phyloP scores from a whole-genome alignment of 2,113 vertebrate genomes.

The Gopherus evgoodei region DNA sequence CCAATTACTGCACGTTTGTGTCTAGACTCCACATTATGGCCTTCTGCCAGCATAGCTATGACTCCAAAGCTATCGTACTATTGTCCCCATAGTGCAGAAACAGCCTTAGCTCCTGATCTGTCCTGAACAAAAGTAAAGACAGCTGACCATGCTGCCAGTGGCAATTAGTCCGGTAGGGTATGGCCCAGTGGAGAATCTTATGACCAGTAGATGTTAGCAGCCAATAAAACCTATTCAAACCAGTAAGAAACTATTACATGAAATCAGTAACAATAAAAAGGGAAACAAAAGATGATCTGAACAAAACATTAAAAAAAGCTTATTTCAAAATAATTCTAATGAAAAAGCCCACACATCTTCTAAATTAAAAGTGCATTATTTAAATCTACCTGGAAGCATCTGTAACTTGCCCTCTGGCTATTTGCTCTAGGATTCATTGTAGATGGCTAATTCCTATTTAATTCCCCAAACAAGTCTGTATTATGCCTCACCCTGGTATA shows the following conservation, averaged over 20 bases:
- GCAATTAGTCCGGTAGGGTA: not conserved
- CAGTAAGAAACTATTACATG: not conserved
- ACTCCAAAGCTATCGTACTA: not conserved
- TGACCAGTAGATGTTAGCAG: not conserved
- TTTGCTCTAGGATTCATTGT: not conserved
- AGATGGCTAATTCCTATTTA: not conserved
- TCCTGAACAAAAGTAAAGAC: not conserved
- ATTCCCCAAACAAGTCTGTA: not conserved
- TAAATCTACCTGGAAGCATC: not conserved
- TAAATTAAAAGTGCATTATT: not conserved
- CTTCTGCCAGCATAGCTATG: not conserved
- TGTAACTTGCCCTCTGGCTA: not conserved
- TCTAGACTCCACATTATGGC: not conserved
- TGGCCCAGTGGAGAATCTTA: not conserved
- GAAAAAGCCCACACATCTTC: not conserved
- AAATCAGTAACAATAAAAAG: not conserved
- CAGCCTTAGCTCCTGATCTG: not conserved
- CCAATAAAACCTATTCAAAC: not conserved
- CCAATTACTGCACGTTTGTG: not conserved
- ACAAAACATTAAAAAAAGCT: not conserved
- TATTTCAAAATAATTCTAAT: not conserved
- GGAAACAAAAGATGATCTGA: not conserved
- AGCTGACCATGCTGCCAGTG: not conserved
- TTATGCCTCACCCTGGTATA: not conserved
- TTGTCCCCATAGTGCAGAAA: not conserved